A percentile compares a stretch with the other conserved stretches of the same genome.
Conservation (phyloP, 1,140 invertebrate species). For the Drosophila nigromelanica region DNA sequence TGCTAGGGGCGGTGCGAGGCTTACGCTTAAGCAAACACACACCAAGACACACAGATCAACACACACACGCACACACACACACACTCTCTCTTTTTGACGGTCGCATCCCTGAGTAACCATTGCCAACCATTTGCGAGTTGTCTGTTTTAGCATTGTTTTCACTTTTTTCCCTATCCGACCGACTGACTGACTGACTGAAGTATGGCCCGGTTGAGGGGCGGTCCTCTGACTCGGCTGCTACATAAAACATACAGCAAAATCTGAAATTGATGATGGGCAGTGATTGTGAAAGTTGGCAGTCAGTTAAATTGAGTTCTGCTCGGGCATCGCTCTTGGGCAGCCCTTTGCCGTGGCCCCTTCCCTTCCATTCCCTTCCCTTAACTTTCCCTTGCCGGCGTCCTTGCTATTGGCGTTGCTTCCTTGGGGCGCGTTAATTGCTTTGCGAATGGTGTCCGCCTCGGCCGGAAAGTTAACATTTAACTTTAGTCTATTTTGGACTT, state of each 20-base stretch:
- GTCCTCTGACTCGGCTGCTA: constrained; percentile 47
- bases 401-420: constrained; percentile 14
- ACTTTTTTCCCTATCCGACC: constrained; percentile 52
- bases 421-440: constrained; percentile 78
- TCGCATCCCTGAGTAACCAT: constrained; percentile 64
- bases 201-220: constrained; percentile 47
- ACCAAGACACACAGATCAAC: constrained; percentile 59
- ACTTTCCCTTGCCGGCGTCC: background rate
- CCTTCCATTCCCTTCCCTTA: too few species aligned
- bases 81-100: constrained; percentile 13
- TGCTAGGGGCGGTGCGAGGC: constrained; percentile 39
- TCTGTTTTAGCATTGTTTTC: constrained; percentile 69
- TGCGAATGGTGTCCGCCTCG: constrained; percentile 79
- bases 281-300: constrained; percentile 82
- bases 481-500: constrained; percentile 82
- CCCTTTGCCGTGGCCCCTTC: too few species aligned
- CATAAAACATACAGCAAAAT: constrained; percentile 82
- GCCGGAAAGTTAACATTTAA: constrained; percentile 82
- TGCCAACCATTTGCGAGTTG: constrained; percentile 59
- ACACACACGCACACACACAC: constrained; percentile 48
- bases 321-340: constrained; percentile 9
- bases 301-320: constrained; percentile 79
- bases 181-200: constrained; percentile 29
- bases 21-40: constrained; percentile 79
- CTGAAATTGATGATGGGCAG: constrained; percentile 82